Conservation (phyloP, 2,113 vertebrate genomes). For the Stomatorhinus ivindoensis region DNA sequence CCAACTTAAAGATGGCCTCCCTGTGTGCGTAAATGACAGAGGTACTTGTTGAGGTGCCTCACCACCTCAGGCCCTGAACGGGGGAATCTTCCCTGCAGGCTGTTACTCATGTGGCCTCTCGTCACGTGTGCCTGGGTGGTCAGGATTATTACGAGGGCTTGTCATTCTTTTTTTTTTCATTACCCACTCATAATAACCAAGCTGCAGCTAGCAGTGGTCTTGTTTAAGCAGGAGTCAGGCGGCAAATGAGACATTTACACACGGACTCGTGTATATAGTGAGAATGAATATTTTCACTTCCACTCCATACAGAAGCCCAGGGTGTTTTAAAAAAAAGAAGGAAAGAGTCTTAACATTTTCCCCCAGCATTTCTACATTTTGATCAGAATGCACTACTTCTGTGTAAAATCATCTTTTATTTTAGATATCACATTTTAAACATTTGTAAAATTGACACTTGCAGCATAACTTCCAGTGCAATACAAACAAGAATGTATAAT, state of each 20-base stretch:
- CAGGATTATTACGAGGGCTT: not conserved
- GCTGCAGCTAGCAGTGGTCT: not conserved
- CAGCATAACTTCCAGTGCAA: not conserved
- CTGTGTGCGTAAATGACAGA: constrained; percentile 13
- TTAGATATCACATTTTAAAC: not conserved
- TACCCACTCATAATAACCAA: not conserved
- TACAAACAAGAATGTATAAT: constrained; percentile 42
- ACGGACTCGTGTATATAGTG: not conserved
- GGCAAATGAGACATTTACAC: not conserved
- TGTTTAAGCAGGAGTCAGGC: not conserved
- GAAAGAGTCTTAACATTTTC: not conserved
- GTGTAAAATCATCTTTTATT: not conserved
- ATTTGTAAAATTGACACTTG: not conserved
- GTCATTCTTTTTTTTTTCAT: not conserved
- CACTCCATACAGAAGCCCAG: not conserved
- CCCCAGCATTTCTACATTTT: not conserved
- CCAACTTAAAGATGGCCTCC: constrained; percentile 60
- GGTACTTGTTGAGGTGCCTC: constrained; percentile 11
- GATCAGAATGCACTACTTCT: not conserved
- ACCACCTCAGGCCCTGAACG: constrained; percentile 14
- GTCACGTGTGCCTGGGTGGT: constrained; percentile 15
- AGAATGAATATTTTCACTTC: not conserved
- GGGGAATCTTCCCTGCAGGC: not conserved
- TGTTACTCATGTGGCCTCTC: not conserved
- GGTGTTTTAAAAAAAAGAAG: not conserved